phyloP scores from a whole-genome alignment of 2,797 vertebrate genomes.

The Notoglanidium macrostoma region DNA sequence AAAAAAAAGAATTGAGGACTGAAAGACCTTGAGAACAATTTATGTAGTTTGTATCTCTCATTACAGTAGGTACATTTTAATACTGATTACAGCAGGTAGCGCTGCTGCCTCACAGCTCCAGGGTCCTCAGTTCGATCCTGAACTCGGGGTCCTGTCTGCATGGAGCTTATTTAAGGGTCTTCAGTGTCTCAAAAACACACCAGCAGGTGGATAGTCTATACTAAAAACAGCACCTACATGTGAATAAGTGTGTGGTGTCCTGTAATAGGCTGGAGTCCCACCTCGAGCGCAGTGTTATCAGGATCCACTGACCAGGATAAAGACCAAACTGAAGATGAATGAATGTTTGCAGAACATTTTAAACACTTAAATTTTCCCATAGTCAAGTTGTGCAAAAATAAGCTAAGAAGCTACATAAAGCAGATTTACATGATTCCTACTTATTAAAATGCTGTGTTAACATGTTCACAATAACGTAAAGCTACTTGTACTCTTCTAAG shows the following conservation, averaged over 20 bases:
- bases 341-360: not conserved
- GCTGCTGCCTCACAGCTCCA: not conserved
- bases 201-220: not conserved
- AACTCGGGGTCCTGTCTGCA: not conserved
- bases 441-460: not conserved
- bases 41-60: not conserved
- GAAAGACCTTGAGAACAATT: slow-evolving; percentile 5
- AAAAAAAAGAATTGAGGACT: slow-evolving; percentile 50
- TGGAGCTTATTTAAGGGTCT: not conserved
- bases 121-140: not conserved
- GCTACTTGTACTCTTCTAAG: not conserved
- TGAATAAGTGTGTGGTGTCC: not conserved
- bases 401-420: not conserved
- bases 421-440: not conserved
- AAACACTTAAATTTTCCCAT: too few species aligned
- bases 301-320: not conserved
- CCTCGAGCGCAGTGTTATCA: not conserved
- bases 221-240: not conserved
- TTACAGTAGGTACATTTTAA: not conserved
- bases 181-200: not conserved
- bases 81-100: not conserved
- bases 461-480: not conserved
- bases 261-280: not conserved
- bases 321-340: not conserved
- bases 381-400: too few species aligned